A percentile compares a stretch with the other conserved stretches of the same genome.
Conservation (phyloP, 2,888 invertebrate species). For the Yponomeuta malinellus region DNA sequence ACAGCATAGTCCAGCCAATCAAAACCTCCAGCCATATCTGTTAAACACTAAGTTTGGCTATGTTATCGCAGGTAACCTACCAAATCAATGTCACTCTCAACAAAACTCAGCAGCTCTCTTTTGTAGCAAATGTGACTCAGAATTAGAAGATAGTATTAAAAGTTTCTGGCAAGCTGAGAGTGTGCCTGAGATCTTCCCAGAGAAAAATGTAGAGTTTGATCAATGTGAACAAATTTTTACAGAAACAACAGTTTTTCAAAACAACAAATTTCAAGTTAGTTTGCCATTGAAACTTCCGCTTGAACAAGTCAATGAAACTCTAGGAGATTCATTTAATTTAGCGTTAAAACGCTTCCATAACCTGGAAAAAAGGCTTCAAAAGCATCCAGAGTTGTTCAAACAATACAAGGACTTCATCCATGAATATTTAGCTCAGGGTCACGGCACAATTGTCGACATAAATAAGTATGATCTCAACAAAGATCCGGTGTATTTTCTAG, state of each 20-base stretch:
- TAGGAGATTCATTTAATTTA: slow-evolving; percentile 23
- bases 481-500: slow-evolving; percentile 19
- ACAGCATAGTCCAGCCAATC: background rate
- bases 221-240: slow-evolving; percentile 20
- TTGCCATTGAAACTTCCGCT: slow-evolving; percentile 22
- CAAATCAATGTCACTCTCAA: background rate
- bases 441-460: slow-evolving; percentile 16
- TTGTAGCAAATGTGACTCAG: slow-evolving; percentile 15
- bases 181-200: slow-evolving; percentile 21
- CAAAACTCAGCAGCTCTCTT: slow-evolving; percentile 2
- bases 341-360: slow-evolving; percentile 23
- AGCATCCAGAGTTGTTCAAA: slow-evolving; percentile 12
- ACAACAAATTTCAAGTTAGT: slow-evolving; percentile 21
- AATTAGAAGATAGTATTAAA: slow-evolving; percentile 13
- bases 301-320: slow-evolving; percentile 10
- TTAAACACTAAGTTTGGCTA: slow-evolving; percentile 20
- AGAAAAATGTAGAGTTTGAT: slow-evolving; percentile 20
- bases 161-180: slow-evolving; percentile 18
- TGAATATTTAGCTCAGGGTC: slow-evolving; percentile 18
- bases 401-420: slow-evolving; percentile 20
- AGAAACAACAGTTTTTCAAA: slow-evolving; percentile 16
- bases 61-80: slow-evolving; percentile 18
- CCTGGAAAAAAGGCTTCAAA: slow-evolving; percentile 21
- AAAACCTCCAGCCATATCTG: background rate
- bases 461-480: slow-evolving; percentile 10